Conservation (phyloP, 1,140 invertebrate species). For the Trialeurodes vaporariorum region DNA sequence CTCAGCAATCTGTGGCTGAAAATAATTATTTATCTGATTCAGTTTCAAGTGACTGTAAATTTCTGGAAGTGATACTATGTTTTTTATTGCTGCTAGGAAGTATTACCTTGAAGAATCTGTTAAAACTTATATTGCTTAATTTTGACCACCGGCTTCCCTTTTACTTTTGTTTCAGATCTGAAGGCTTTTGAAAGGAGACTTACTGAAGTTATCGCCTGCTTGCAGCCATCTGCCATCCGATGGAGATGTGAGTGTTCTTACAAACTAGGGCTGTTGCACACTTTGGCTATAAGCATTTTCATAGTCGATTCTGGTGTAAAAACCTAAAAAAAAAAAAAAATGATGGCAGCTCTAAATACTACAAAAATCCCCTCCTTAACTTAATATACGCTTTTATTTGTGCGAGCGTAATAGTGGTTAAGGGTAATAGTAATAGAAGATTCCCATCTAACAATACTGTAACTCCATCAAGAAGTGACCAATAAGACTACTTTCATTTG, state of each 20-base stretch:
- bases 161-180: slow-evolving; percentile 61
- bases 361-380: no score
- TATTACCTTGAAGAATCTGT: not conserved
- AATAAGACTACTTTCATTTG: no score
- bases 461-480: no score
- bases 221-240: slow-evolving; percentile 78
- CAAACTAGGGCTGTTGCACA: no score
- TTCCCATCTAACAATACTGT: no score
- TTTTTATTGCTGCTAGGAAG: not conserved
- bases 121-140: not conserved
- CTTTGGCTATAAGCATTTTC: no score
- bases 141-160: not conserved
- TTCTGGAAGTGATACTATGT: not conserved
- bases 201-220: slow-evolving; percentile 89
- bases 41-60: not conserved
- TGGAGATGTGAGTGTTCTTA: slow-evolving; percentile 83
- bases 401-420: no score
- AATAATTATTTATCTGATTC: not conserved
- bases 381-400: no score
- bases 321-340: no score
- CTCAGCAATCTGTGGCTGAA: not conserved
- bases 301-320: no score
- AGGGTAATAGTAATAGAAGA: no score
- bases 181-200: slow-evolving; percentile 92
- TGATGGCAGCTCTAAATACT: no score